Conservation (phyloP, 1,140 invertebrate genomes). For the Venustaconcha ellipsiformis region DNA sequence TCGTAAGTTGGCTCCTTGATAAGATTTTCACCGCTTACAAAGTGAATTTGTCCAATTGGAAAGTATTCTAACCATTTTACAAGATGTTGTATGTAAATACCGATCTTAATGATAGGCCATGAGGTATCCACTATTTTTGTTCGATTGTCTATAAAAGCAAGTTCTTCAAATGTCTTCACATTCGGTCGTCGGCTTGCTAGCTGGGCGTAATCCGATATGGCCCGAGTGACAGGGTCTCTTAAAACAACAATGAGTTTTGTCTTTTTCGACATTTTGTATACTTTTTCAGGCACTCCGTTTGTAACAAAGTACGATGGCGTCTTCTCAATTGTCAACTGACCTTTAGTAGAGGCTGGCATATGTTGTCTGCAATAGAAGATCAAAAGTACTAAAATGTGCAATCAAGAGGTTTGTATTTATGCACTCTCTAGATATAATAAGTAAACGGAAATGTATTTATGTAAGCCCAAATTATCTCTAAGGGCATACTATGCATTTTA, state of each 20-base stretch:
- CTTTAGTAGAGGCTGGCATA: slow-evolving; percentile 86
- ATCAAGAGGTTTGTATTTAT: too few species aligned
- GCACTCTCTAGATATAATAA: too few species aligned
- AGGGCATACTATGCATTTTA: too few species aligned
- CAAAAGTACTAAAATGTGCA: background rate
- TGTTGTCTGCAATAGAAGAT: slow-evolving; percentile 56
- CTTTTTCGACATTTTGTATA: slow-evolving; percentile 86
- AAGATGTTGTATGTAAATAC: slow-evolving; percentile 85
- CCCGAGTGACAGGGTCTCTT: slow-evolving; percentile 88
- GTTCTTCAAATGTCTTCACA: slow-evolving; percentile 84
- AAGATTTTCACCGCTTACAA: slow-evolving; percentile 88
- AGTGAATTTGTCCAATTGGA: slow-evolving; percentile 81
- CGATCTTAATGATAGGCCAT: slow-evolving; percentile 87
- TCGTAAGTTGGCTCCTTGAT: slow-evolving; percentile 87
- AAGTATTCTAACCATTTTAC: slow-evolving; percentile 87
- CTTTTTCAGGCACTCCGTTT: slow-evolving; percentile 82
- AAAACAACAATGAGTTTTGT: slow-evolving; percentile 89
- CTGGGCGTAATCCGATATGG: slow-evolving; percentile 92
- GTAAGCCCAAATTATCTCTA: too few species aligned
- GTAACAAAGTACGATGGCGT: slow-evolving; percentile 94
- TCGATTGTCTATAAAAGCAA: slow-evolving; percentile 73
- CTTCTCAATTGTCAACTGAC: slow-evolving; percentile 93
- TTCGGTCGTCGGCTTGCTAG: slow-evolving; percentile 70
- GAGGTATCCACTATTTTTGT: slow-evolving; percentile 79
- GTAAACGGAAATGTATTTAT: too few species aligned